Percentiles rank a stretch among this genome's conserved stretches.
These are phyloP conservation scores for Oreortyx pictus DNA, from an alignment of 2,797 vertebrate species.

Conservation along the genomic window DNA sequence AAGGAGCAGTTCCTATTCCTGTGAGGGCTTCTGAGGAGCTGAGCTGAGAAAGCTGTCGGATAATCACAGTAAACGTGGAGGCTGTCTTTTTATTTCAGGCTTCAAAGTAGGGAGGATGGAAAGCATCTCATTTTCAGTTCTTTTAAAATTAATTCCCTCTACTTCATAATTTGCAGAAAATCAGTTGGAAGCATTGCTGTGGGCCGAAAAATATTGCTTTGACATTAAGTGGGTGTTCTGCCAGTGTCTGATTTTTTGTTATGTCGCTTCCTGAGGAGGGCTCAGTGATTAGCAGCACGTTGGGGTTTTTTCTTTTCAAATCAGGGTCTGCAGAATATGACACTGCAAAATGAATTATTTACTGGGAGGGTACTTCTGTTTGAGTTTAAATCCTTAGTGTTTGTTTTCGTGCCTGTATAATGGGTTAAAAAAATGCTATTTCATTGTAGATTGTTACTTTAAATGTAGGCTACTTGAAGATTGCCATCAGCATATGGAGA, in stretches of 20 bases:
- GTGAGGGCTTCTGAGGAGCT: not conserved
- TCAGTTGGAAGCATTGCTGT: not conserved
- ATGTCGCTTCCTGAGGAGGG: not conserved
- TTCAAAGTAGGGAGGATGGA: fast-evolving
- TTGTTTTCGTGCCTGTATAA: not conserved
- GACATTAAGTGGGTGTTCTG: not conserved
- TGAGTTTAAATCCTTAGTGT: not conserved
- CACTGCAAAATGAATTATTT: not conserved
- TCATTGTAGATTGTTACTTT: not conserved
- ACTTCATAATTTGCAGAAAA: not conserved
- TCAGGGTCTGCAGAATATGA: not conserved
- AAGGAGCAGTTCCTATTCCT: not conserved
- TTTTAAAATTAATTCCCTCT: not conserved
- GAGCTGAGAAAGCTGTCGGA: not conserved
- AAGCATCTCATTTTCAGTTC: not conserved
- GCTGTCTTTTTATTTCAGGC: not conserved
- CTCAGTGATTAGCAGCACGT: fast-evolving
- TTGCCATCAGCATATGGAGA: not conserved
- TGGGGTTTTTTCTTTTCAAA: not conserved
- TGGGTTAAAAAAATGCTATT: not conserved
- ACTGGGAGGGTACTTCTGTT: not conserved
- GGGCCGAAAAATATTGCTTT: not conserved
- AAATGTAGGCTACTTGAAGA: not conserved
- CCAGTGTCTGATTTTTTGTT: not conserved
- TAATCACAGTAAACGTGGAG: not conserved